These are phyloP conservation scores for Thereva nobilitata DNA, from an alignment of 2,888 invertebrate genomes.

Conservation along the genomic window DNA sequence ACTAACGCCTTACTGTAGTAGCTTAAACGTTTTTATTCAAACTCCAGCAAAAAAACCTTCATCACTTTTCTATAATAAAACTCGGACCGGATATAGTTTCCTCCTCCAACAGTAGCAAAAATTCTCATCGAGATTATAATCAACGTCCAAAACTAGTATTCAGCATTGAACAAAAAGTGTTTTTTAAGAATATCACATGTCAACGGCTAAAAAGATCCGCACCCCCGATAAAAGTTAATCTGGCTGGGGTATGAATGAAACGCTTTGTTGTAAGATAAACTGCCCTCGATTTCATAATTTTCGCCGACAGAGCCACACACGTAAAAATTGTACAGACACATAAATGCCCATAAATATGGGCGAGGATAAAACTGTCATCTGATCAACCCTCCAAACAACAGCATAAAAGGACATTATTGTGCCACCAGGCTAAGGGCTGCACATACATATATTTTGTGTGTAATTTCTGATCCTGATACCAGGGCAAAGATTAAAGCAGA, in stretches of 20 bases:
- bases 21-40: neutral
- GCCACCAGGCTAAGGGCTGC: conserved; percentile 27
- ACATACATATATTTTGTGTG: neutral
- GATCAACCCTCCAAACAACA: conserved; percentile 33
- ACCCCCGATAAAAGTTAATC: conserved; percentile 41
- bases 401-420: conserved; percentile 30
- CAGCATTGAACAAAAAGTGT: conserved; percentile 18
- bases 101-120: neutral
- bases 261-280: conserved; percentile 32
- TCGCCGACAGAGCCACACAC: conserved; percentile 1
- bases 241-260: conserved; percentile 20
- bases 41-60: neutral
- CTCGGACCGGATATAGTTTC: conserved; percentile 23
- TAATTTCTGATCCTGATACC: conserved; percentile 22
- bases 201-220: conserved; percentile 40
- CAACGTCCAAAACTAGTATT: too few species aligned
- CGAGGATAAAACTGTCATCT: conserved; percentile 24
- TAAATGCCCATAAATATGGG: conserved; percentile 3
- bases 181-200: conserved; percentile 36
- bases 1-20: too few species aligned
- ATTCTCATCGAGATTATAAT: too few species aligned
- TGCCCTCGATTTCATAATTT: conserved; percentile 35
- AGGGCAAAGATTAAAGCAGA: conserved; percentile 27
- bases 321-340: neutral
- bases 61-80: conserved; percentile 2